phyloP scores from a whole-genome alignment of 2,888 invertebrate species.

The Euzophera pinguis region DNA sequence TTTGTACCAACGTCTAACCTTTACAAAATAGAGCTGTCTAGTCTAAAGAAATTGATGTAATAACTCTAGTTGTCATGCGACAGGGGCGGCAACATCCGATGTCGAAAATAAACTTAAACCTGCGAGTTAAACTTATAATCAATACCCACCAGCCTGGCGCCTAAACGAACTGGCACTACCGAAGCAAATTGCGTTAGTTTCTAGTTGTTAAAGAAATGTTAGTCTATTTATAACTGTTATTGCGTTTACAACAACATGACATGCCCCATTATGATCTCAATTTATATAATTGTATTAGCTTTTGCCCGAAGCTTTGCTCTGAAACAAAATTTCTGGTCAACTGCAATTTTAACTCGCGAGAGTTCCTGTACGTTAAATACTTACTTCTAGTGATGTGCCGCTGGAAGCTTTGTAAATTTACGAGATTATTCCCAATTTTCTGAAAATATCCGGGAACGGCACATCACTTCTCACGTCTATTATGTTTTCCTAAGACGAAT shows the following conservation, averaged over 20 bases:
- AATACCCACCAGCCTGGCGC: background rate
- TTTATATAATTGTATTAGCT: no score
- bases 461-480: no score
- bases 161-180: background rate
- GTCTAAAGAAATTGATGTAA: background rate
- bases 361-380: no score
- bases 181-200: background rate
- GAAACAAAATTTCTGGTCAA: no score
- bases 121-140: conserved; percentile 8
- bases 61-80: conserved; percentile 2
- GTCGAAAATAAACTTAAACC: conserved; percentile 2
- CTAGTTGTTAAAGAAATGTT: conserved; percentile 1
- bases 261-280: no score
- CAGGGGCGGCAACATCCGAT: conserved; percentile 5
- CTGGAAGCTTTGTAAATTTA: no score
- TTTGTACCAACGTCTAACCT: background rate
- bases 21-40: conserved; percentile 1
- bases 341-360: no score
- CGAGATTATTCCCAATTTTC: no score
- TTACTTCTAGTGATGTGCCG: no score
- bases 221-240: background rate
- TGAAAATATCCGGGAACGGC: no score
- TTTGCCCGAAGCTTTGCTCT: no score
- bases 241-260: background rate
- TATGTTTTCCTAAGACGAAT: no score